A percentile compares a stretch with the other conserved stretches of the same genome.
These are phyloP conservation scores for Aegypius monachus DNA, from an alignment of 2,113 vertebrate genomes.

Conservation along the genomic window DNA sequence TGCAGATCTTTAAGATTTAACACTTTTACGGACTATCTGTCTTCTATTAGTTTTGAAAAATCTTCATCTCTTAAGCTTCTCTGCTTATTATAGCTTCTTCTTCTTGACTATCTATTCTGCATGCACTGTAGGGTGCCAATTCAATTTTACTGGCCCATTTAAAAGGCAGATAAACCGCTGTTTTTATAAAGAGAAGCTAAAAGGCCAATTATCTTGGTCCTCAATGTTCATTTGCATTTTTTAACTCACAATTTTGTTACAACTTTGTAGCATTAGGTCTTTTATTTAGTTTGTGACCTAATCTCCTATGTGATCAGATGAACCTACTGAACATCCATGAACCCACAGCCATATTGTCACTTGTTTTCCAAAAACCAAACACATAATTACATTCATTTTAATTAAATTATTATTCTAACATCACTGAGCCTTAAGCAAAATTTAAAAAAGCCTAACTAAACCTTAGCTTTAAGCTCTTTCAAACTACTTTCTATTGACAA, in stretches of 20 bases:
- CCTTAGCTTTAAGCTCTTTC: background rate
- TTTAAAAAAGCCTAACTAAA: background rate
- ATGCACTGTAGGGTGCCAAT: slow-evolving; percentile 12
- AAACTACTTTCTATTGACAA: background rate
- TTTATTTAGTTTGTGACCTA: background rate
- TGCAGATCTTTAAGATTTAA: background rate
- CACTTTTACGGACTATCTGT: background rate
- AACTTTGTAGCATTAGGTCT: slow-evolving; percentile 13
- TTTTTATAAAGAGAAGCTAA: slow-evolving; percentile 59
- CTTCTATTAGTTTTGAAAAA: background rate
- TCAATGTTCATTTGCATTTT: background rate
- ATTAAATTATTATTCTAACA: background rate
- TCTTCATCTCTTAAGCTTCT: background rate
- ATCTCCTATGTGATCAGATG: background rate
- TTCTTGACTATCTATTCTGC: slow-evolving; percentile 36
- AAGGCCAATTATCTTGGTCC: slow-evolving; percentile 46
- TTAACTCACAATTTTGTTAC: slow-evolving; percentile 10
- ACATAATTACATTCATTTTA: background rate
- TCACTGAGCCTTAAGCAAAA: background rate
- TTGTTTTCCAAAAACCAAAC: background rate
- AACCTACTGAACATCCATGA: background rate
- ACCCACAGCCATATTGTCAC: background rate
- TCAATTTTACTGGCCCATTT: slow-evolving; percentile 57
- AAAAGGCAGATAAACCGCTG: slow-evolving; percentile 62
- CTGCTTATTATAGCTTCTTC: background rate